A percentile compares a stretch with the other conserved stretches of the same genome.
Conservation (phyloP, 1,140 invertebrate species). For the Dendroctonus ponderosae region DNA sequence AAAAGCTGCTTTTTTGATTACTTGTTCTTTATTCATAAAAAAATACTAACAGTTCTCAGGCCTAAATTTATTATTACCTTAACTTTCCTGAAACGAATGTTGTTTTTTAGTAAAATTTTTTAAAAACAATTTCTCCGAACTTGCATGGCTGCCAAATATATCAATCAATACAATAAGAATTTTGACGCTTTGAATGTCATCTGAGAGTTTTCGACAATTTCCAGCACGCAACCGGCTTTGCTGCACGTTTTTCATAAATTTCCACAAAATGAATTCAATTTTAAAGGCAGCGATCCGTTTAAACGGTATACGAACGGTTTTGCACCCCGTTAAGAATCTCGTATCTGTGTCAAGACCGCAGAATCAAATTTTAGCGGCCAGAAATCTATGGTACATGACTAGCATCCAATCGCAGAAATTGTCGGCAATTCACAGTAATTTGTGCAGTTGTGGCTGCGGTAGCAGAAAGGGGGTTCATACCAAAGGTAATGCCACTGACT, state of each 20-base stretch:
- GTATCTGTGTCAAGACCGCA: constrained; percentile 48
- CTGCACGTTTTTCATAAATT: constrained; percentile 14
- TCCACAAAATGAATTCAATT: constrained; percentile 64
- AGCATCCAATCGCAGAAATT: constrained; percentile 46
- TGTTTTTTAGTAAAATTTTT: neutral
- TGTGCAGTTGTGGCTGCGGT: constrained; percentile 64
- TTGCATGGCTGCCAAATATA: neutral
- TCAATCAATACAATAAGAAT: neutral
- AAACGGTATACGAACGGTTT: constrained; percentile 53
- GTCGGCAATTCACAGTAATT: constrained; percentile 46
- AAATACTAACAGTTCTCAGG: too few relatives aligned
- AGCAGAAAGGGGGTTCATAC: constrained; percentile 59
- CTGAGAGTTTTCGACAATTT: neutral
- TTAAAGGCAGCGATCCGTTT: constrained; percentile 59
- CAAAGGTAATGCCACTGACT: constrained; percentile 58
- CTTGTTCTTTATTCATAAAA: too few relatives aligned
- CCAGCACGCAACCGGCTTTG: neutral
- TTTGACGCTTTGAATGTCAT: neutral
- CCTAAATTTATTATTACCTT: too few relatives aligned
- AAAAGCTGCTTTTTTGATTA: too few relatives aligned
- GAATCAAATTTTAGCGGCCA: constrained; percentile 61
- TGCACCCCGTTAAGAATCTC: constrained; percentile 53
- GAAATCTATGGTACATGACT: constrained; percentile 70
- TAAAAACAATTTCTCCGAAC: neutral
- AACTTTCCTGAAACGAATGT: neutral